Evolutionary conservation across 2,113 vertebrate genomes (phyloP), one percentile per base, ranked within the genome.

Genomic region (Ctenodactylus gundi): DNA sequence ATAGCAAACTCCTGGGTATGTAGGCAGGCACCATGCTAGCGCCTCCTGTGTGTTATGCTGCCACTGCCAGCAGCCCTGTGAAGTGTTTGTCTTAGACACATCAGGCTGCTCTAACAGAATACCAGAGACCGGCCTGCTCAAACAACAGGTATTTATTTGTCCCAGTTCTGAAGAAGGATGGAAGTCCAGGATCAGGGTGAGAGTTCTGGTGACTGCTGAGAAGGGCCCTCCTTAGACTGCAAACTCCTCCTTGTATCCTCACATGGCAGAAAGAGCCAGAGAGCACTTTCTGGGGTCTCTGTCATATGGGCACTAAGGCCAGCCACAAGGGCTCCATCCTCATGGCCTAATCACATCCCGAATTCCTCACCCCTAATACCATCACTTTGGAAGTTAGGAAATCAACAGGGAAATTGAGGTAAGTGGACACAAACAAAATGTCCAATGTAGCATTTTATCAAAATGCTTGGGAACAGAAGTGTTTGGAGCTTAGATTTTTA

Each of bases 41-140:
- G 51, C 20, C 44, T 34, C 25, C 4, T 10, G 14, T 44, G 44
- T 0, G 0, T 29, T 75, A 7, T 46, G 10, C 0, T 20, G 31
- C 5, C 21, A 34, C 41, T 49, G 76, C 44, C 18, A 57, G 21
- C 46, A 65, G 51, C 57, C 20, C 51, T 70, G 0, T 7, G 25
- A 53, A 21, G 21, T 57, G 17, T 17, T 44, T 31, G 34, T 36
- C 65, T 64, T 41, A 36, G 84, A 58, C 39, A 31, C 20, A 25
- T 29, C 41, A 25, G 58, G 39, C 49, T 51, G 60, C 77, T 39
- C 13, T 36, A 23, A 31, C 1, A 51, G 34, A 83, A 58, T 51
- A 27, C 55, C 41, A 20, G 39, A 46, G 41, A 46, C 6, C 7
- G 34, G 25, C 17, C 51, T 23, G 34, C n/a, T 76, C 76, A n/a